Conservation (phyloP, 30 jellyfish, hydroid and myxozoan genomes). For the Clytia hemisphaerica region DNA sequence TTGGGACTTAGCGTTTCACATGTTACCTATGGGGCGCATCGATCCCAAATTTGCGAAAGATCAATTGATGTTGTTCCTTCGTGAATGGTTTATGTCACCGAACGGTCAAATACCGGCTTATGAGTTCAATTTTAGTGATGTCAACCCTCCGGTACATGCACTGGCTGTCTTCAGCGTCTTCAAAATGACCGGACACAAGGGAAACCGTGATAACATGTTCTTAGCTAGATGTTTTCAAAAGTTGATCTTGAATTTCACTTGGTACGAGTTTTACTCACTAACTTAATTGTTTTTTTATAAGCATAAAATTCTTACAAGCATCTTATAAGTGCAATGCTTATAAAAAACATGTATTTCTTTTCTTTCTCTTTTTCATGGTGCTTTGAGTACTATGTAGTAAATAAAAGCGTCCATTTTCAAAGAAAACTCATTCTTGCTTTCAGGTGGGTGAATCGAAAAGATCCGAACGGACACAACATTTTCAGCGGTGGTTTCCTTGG, state of each 20-base stretch:
- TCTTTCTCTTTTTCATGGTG: too few species aligned
- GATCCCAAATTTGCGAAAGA: slow-evolving; percentile 71
- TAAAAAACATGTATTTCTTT: too few species aligned
- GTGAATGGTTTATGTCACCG: slow-evolving; percentile 97
- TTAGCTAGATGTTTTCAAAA: slow-evolving; percentile 81
- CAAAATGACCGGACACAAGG: slow-evolving; percentile 79
- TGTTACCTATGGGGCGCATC: slow-evolving; percentile 69
- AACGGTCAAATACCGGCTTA: slow-evolving; percentile 92
- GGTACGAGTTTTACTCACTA: slow-evolving; percentile 25
- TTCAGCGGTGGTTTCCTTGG: slow-evolving; percentile 95
- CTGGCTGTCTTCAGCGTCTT: slow-evolving; percentile 59
- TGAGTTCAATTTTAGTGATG: slow-evolving; percentile 83
- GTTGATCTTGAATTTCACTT: slow-evolving; percentile 80
- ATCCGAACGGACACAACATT: slow-evolving; percentile 78
- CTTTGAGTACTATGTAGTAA: too few species aligned
- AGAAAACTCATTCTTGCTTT: too few species aligned
- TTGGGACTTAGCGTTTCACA: slow-evolving; percentile 93
- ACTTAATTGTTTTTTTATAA: background rate
- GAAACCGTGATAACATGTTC: slow-evolving; percentile 60
- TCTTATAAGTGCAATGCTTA: background rate
- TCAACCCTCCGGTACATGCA: slow-evolving; percentile 91
- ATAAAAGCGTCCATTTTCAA: too few species aligned
- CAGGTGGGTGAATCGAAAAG: slow-evolving; percentile 96
- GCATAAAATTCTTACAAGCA: background rate
- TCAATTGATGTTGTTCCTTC: slow-evolving; percentile 54